Base-by-base conservation (phyloP, 92 coral and sea anemone species). In the Heliopora coerulea region DNA sequence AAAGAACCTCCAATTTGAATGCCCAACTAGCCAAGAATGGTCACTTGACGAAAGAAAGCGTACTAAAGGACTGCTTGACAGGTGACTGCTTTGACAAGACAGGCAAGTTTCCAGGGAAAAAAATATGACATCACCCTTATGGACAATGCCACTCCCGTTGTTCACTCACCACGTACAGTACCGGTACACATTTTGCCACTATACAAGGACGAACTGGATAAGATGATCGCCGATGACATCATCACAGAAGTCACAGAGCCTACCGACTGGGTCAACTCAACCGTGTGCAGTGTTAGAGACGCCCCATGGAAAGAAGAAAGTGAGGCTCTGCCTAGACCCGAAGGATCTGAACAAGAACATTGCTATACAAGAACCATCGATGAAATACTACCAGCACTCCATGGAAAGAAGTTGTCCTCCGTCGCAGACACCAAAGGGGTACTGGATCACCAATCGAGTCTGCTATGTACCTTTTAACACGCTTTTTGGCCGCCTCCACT, bases 401-500 rank as follows among this genome's bases (percentile, higher is more conserved):
- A 67, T 19, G 84, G 59, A 14, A 80, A 84, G 81, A 52, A 75
- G 39, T 84, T 37, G 56, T 84, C 84, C 82, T 84, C 91, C 44
- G 70, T 75, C 3, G 72, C 60, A 14, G 80, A 75, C 40, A 62
- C 80, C 40, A 74, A 74, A 87, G 65, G 91, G 85, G 17, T 75
- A 87, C 72, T 87, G 9, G 78, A 84, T 58, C 27, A 62, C 14
- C 76, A 84, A 17, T 87, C 84, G 23, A 79, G 91, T 72, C 21
- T 84, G 75, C 77, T 87, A n/a, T 87, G 88, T 21, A 81, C 88
- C 8, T 83, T 87, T 73, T 79, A n/a, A 87, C 37, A 80, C 83
- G 0, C 83, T 52, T 12, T 75, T 75, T 18, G 72, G 72, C 37
- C 11, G 72, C 19, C 49, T 60, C 54, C 29, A 59, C 23, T 80